These are phyloP conservation scores for Latrodectus hesperus DNA, from an alignment of 2,888 invertebrate genomes.

Conservation along the genomic window DNA sequence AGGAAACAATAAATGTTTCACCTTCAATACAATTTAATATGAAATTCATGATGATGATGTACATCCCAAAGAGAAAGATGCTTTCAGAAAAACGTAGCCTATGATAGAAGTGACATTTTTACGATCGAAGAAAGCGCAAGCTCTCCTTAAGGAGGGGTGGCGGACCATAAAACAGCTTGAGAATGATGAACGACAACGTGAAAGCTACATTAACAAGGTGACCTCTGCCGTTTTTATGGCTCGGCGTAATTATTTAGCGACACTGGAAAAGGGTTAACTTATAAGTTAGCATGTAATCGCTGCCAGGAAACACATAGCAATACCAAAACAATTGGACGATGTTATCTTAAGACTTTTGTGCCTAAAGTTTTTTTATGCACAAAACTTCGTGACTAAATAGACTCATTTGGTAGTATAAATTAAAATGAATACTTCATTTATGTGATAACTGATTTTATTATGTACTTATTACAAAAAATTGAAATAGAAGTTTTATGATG, in stretches of 20 bases:
- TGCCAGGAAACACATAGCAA: not conserved
- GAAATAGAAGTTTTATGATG: too few species aligned
- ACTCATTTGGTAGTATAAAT: too few species aligned
- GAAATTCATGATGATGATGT: too few species aligned
- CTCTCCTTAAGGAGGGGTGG: not conserved
- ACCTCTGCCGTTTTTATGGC: not conserved
- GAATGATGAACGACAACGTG: not conserved
- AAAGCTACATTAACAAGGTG: slow-evolving; percentile 2
- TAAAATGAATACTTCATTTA: too few species aligned
- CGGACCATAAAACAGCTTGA: slow-evolving; percentile 4
- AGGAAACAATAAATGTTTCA: too few species aligned
- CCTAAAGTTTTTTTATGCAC: too few species aligned
- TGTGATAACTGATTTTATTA: too few species aligned
- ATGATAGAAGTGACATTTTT: not conserved
- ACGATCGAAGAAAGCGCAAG: not conserved
- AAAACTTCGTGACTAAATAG: too few species aligned
- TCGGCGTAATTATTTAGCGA: not conserved
- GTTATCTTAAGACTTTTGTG: not conserved
- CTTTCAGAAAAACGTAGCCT: not conserved
- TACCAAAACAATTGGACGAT: not conserved
- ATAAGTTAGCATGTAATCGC: not conserved
- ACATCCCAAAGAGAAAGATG: too few species aligned
- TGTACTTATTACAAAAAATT: too few species aligned
- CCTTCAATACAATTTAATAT: too few species aligned
- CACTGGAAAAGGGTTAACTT: not conserved